Conservation (phyloP, 30 jellyfish, hydroid and myxozoan species). For the Pelagia noctiluca region DNA sequence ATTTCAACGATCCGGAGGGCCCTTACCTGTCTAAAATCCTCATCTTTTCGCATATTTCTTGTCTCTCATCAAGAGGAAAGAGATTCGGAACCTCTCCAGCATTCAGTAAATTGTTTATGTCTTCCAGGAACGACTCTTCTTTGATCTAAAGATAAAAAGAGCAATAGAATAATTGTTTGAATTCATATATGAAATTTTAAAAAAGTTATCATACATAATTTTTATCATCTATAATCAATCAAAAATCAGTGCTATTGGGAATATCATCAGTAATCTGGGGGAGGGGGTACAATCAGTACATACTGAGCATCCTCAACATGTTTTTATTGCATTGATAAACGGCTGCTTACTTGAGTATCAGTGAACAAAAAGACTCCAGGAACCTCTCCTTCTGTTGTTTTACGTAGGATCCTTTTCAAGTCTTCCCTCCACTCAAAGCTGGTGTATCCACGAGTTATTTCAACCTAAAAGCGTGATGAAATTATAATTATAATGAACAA, state of each 20-base stretch:
- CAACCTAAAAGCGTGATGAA: constrained; percentile 73
- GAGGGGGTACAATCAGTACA: background rate
- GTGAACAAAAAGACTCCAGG: constrained; percentile 98
- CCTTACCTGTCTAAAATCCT: constrained; percentile 90
- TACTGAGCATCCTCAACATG: background rate
- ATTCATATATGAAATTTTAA: no score
- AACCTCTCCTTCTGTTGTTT: constrained; percentile 95
- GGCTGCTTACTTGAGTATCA: constrained; percentile 87
- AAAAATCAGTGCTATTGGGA: no score
- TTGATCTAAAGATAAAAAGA: constrained; percentile 58
- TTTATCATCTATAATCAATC: no score
- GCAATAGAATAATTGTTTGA: background rate
- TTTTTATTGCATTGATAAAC: background rate
- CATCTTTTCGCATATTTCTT: constrained; percentile 98
- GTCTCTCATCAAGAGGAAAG: constrained; percentile 94
- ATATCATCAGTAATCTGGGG: background rate
- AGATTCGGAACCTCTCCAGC: constrained; percentile 99
- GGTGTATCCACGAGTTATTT: constrained; percentile 93
- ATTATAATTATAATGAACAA: no score
- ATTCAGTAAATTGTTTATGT: constrained; percentile 85
- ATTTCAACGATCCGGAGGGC: no score
- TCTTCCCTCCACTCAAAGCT: constrained; percentile 98
- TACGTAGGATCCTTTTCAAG: constrained; percentile 84
- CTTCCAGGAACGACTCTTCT: constrained; percentile 98
- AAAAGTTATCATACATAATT: no score